Percentiles rank a stretch among this genome's conserved stretches.
phyloP scores from a whole-genome alignment of 2,888 invertebrate species.

The Amphipyra berbera region DNA sequence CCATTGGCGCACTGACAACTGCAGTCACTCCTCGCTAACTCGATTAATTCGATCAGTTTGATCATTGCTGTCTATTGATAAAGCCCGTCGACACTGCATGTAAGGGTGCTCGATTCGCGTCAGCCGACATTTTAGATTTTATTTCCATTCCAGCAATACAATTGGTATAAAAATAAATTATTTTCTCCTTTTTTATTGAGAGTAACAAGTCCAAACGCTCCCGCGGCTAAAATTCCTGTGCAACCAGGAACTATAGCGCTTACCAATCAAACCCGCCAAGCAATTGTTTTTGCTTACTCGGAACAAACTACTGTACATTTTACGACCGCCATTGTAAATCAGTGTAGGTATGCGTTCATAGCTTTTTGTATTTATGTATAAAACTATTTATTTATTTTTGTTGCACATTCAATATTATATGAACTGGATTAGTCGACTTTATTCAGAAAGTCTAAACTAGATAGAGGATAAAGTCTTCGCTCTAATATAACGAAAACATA shows the following conservation, averaged over 20 bases:
- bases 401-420: constrained; percentile 8
- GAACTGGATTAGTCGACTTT: no score
- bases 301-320: constrained; percentile 32
- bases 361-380: constrained; percentile 24
- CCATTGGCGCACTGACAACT: constrained; percentile 36
- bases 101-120: constrained; percentile 28
- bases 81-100: constrained; percentile 28
- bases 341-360: constrained; percentile 31
- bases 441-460: constrained; percentile 27
- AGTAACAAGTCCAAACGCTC: constrained; percentile 37
- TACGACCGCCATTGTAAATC: constrained; percentile 42
- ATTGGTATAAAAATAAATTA: constrained; percentile 39
- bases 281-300: constrained; percentile 47
- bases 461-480: constrained; percentile 34
- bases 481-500: constrained; percentile 29
- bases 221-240: constrained; percentile 22
- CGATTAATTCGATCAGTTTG: constrained; percentile 59
- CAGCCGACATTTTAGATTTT: constrained; percentile 46
- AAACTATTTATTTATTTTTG: constrained; percentile 16
- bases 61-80: constrained; percentile 50
- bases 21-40: constrained; percentile 35
- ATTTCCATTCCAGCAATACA: constrained; percentile 42
- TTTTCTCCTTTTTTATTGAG: constrained; percentile 38
- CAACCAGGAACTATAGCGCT: constrained; percentile 43
- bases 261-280: constrained; percentile 44